Evolutionary conservation across 2,888 invertebrate species (phyloP), one percentile per base, ranked within the genome.

Genomic region (Pseudococcus jackbeardsleyi): DNA sequence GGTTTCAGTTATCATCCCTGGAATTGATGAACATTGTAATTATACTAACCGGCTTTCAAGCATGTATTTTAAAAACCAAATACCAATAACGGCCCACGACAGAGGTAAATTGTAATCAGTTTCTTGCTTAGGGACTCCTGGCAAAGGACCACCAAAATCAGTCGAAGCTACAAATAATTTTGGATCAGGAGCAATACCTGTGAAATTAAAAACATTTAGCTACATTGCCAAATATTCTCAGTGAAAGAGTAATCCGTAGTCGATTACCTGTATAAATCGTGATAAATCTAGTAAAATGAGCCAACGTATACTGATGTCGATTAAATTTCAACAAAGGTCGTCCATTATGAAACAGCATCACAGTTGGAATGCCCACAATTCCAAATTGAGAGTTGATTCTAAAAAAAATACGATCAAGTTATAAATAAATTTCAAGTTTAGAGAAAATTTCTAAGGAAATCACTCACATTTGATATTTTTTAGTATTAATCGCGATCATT

Each of bases 361-460:
- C 91, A 4, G 97, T 96, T 9, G 98, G 98, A 64, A 98, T 95
- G 22, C 97, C 97, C 11, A 97, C 95, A 89, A 98, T 96, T 12
- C 98, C 98, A 92, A 96, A 97, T 90, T 97, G 96, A 0, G 97
- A 96, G 92, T 97, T 98, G 85, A 97, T 96, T 89, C 95, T 93
- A 89, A 91, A 90, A 86, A 82, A 89, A 89, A 89, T 88, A 88
- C 26, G n/a, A 85, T 15, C 26, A 72, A n/a, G 50, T 26, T 0
- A 1, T 17, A 88, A 39, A 54, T 19, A 17, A 68, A 50, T 1
- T 86, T 72, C 22, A 4, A 39, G 59, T 86, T 8, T 7, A 8
- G 11, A 11, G 33, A 77, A 54, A 72, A 11, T 79, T 48, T 19
- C 26, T n/a, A 50, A n/a, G 88, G 19, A 33, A 64, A 17, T 48